Base-by-base conservation (phyloP, 2,888 invertebrate species). In the Cerceris ruficornis region DNA sequence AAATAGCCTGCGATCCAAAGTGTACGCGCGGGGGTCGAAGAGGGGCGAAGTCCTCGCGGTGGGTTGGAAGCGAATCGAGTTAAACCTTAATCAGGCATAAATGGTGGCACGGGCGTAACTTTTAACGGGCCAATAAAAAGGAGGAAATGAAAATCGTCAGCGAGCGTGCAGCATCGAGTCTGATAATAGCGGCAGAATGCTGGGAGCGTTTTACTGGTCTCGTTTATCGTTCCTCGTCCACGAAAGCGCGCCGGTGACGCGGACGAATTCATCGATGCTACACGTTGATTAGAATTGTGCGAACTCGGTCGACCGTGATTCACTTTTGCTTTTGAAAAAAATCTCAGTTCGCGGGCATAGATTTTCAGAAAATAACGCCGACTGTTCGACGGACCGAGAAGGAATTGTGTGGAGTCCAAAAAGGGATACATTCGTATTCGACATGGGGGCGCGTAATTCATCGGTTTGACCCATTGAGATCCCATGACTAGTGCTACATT, bases 61-160 rank as follows among this genome's bases (percentile, higher is more conserved):
- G 64, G 41, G 60, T 49, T 57, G 49, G 52, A 60, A 46, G 46
- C 65, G 76, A 77, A 83, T 83, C 77, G 83, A 83, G 85, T 87
- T 87, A 87, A 89, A 89, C 87, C 88, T 89, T 89, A 90, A 90
- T 90, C 89, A 88, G 88, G 86, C 87, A 86, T 88, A 89, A 90
- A 88, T 87, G 87, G 57, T 79, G 86, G 81, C 85, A 79, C 77
- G 82, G 81, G 80, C 88, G 87, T 90, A 89, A 89, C 89, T 89
- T 90, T 90, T 89, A 89, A 90, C 87, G 86, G 85, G 82, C 84
- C 85, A 87, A 89, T 90, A 89, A 89, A 89, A 88, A 86, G 83
- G 73, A 85, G 88, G 86, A 89, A 90, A 90, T 90, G 87, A 89
- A 90, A 90, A 90, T 88, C 85, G 82, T 70, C 60, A 52, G 64